Percentiles rank a stretch among this genome's conserved stretches.
Conservation (phyloP, 2,888 invertebrate genomes). For the Bellardia pandia region DNA sequence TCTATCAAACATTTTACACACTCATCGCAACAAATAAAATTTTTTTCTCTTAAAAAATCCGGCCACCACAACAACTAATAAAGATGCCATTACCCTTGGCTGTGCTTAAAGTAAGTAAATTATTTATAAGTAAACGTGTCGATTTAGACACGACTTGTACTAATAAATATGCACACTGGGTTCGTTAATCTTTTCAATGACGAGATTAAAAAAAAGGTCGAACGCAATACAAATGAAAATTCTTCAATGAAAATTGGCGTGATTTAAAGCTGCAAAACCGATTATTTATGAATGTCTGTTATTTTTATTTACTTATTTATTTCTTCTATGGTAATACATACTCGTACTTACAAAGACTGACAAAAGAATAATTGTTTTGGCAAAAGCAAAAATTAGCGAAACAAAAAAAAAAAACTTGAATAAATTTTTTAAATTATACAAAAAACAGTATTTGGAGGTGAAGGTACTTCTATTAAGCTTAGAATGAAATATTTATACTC, state of each 20-base stretch:
- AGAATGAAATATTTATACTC: background rate
- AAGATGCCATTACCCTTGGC: conserved; percentile 48
- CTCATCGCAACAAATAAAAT: no score
- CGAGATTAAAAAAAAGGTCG: conserved; percentile 40
- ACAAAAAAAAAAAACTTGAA: conserved; percentile 5
- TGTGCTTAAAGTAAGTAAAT: conserved; percentile 10
- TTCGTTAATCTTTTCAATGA: conserved; percentile 65
- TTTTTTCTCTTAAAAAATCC: no score
- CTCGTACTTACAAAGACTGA: background rate
- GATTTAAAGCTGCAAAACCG: conserved; percentile 35
- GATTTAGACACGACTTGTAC: conserved; percentile 14
- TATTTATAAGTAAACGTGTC: conserved; percentile 1
- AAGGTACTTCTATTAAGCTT: background rate
- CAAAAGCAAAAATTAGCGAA: background rate
- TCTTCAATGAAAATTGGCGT: conserved; percentile 63
- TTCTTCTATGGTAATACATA: background rate
- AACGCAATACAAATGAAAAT: conserved; percentile 35
- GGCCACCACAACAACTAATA: no score
- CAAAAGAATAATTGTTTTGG: conserved; percentile 22
- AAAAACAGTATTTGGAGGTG: background rate
- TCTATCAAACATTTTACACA: no score
- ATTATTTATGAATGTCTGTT: conserved; percentile 40
- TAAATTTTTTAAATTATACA: conserved; percentile 25
- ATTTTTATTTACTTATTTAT: conserved; percentile 78
- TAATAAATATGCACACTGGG: conserved; percentile 76